Base-by-base conservation (phyloP, 2,797 vertebrate genomes). In the Pygocentrus nattereri region DNA sequence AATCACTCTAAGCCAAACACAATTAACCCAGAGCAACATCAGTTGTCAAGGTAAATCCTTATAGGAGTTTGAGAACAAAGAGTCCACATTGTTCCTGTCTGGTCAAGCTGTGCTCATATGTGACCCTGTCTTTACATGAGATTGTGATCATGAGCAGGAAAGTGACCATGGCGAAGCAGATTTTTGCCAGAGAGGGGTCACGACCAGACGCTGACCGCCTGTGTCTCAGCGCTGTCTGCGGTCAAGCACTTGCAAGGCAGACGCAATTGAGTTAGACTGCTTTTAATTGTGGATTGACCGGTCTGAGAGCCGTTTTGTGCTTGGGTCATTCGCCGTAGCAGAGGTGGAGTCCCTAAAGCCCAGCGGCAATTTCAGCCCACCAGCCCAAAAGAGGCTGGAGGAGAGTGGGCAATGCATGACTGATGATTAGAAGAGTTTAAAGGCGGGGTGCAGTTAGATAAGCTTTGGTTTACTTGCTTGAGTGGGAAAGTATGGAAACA, bases 241-340 rank as follows among this genome's bases (percentile, higher is more conserved):
- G 87, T 89, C 80, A 84, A 49, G 85, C 86, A 88, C 88, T 83
- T 88, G 90, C 87, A 83, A 34, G 89, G 91, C 86, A 91, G 91
- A 87, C 76, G 83, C 88, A 94, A 95, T 95, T 91, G 90, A 93
- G 93, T 94, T 95, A 93, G 91, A 94, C 91, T 87, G 91, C 92
- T 93, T 93, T 93, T 94, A 94, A 94, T 94, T 93, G 93, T 91
- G 92, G 93, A 94, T 93, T 94, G 94, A 94, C 92, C 94, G 87
- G 93, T 95, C 93, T 94, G 93, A 92, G 92, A 92, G 93, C 91
- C 88, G 91, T 87, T 90, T 86, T 64, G 88, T 54, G 84, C 88
- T 78, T 89, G 91, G 93, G 94, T 94, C 93, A 93, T 78, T 84
- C 87, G 78, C 76, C 86, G 90, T 88, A 90, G 85, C 91, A 83